These are phyloP conservation scores for Scyliorhinus canicula DNA, from an alignment of 2,797 vertebrate species.

Conservation along the genomic window DNA sequence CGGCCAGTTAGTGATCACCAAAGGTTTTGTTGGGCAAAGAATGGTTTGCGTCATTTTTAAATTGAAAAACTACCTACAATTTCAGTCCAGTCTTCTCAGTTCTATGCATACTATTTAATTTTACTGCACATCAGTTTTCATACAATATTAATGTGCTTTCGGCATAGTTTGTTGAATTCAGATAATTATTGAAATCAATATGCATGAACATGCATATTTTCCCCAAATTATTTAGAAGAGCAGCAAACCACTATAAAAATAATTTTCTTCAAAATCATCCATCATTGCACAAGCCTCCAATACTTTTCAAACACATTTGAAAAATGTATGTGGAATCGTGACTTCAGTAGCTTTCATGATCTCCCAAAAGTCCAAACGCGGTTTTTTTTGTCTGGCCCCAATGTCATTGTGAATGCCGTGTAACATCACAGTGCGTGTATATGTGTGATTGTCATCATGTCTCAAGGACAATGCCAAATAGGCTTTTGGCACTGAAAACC, in stretches of 20 bases:
- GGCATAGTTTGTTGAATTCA: not conserved
- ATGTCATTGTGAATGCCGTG: not conserved
- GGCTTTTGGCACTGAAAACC: not conserved
- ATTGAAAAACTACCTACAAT: not conserved
- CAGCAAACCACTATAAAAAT: not conserved
- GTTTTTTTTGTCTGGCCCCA: not conserved
- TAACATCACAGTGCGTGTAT: not conserved
- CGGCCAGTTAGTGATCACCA: not conserved
- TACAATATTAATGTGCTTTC: not conserved
- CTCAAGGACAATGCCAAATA: not conserved
- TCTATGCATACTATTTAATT: not conserved
- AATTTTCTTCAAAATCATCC: not conserved
- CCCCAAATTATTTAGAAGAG: not conserved
- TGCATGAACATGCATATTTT: not conserved
- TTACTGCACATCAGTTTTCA: not conserved
- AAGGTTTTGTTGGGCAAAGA: not conserved
- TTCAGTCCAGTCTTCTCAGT: not conserved
- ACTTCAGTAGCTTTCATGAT: not conserved
- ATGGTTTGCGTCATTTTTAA: not conserved
- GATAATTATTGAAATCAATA: not conserved
- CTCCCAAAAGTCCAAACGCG: not conserved
- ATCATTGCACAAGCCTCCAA: not conserved
- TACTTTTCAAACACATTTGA: not conserved
- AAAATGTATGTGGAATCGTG: not conserved
- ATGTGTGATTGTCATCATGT: not conserved